phyloP scores from a whole-genome alignment of 2,888 invertebrate species.

The Gari tellinella region DNA sequence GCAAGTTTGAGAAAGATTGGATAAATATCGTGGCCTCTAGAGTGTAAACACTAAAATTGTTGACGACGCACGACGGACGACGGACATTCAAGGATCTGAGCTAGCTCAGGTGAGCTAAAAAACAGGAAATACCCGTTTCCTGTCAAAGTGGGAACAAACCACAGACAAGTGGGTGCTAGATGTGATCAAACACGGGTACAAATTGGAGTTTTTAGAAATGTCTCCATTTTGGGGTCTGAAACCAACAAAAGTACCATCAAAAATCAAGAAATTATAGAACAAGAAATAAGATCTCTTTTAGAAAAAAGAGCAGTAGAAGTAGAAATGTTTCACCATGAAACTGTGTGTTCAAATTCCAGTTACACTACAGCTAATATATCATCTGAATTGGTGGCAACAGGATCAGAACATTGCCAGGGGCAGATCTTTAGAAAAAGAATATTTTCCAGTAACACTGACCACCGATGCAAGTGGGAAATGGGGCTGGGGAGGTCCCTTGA shows the following conservation, averaged over 20 bases:
- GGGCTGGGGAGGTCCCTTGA: slow-evolving; percentile 31
- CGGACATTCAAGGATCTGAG: no score
- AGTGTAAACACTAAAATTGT: no score
- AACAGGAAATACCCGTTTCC: slow-evolving; percentile 18
- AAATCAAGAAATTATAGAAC: slow-evolving; percentile 13
- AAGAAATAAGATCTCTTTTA: slow-evolving; percentile 32
- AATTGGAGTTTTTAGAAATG: slow-evolving; percentile 30
- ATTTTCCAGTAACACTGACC: slow-evolving; percentile 27
- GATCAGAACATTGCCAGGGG: slow-evolving; percentile 35
- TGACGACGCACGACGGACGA: no score
- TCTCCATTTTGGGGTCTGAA: slow-evolving; percentile 24
- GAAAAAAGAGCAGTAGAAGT: slow-evolving; percentile 43
- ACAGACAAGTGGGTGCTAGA: slow-evolving; percentile 15
- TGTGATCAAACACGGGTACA: slow-evolving; percentile 33
- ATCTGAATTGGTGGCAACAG: slow-evolving; percentile 31
- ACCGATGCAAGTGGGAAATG: slow-evolving; percentile 40
- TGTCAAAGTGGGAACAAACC: slow-evolving; percentile 4
- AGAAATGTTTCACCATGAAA: slow-evolving; percentile 27
- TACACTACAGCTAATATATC: slow-evolving; percentile 1
- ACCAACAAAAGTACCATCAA: slow-evolving; percentile 11
- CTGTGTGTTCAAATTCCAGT: slow-evolving; percentile 1
- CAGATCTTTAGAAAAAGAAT: slow-evolving; percentile 15
- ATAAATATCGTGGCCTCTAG: no score
- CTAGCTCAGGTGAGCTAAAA: no score
- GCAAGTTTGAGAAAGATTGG: no score